These are phyloP conservation scores for Platygyra sinensis DNA, from an alignment of 64 coral and sea anemone species.

Conservation along the genomic window DNA sequence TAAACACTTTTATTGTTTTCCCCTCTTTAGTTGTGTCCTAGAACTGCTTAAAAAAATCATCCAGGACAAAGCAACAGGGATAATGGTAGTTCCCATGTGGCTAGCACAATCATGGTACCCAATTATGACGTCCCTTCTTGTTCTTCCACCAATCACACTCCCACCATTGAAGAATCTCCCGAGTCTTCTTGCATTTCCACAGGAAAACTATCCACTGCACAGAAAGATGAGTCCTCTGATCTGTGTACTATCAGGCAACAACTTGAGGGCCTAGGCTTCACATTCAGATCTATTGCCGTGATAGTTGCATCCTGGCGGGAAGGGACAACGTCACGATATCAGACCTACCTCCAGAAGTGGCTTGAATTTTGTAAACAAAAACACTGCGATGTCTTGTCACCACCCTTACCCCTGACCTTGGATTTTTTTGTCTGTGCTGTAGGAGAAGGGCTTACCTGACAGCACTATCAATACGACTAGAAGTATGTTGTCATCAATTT, in stretches of 20 bases:
- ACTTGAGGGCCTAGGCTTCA: conserved; percentile 20
- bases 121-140: conserved; percentile 15
- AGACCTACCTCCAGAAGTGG: conserved; percentile 50
- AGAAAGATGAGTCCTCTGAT: conserved; percentile 40
- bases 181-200: conserved; percentile 4
- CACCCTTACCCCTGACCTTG: conserved; percentile 6
- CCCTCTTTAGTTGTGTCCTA: conserved; percentile 53
- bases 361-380: too few species aligned
- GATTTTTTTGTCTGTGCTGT: conserved; percentile 66
- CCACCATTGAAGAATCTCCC: conserved; percentile 3
- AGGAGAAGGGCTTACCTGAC: conserved; percentile 32
- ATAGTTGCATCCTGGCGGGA: conserved; percentile 55
- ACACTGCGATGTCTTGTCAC: conserved; percentile 39
- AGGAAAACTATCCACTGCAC: conserved; percentile 21
- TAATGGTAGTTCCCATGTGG: conserved; percentile 57
- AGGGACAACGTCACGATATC: conserved; percentile 28
- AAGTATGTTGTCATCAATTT: conserved; percentile 57
- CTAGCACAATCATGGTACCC: conserved; percentile 50
- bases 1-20: conserved; percentile 52
- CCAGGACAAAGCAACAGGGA: conserved; percentile 36
- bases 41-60: conserved; percentile 53
- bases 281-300: neutral
- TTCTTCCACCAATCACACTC: conserved; percentile 33
- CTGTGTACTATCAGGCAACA: conserved; percentile 48
- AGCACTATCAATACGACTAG: conserved; percentile 62